phyloP scores from a whole-genome alignment of 2,888 invertebrate genomes.

The Ornithoptera alexandrae region DNA sequence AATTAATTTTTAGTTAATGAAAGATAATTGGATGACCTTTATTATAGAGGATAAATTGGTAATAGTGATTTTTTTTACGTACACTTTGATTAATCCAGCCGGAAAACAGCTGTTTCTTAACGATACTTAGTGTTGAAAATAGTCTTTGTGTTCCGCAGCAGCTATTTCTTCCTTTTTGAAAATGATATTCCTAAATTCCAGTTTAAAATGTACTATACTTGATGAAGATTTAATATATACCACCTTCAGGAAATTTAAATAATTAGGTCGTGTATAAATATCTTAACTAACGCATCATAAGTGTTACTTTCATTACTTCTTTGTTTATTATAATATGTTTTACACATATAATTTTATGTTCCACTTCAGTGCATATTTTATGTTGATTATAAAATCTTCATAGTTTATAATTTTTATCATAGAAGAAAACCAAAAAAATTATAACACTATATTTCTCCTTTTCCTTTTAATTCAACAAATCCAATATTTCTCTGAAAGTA shows the following conservation, averaged over 20 bases:
- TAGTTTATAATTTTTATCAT: neutral
- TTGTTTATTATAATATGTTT: neutral
- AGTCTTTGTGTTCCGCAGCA: no score
- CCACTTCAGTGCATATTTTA: neutral
- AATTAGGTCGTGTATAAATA: no score
- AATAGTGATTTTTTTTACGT: neutral
- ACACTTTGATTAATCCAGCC: no score
- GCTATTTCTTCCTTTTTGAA: no score
- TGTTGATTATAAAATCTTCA: neutral
- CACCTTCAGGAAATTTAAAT: no score
- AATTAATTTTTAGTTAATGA: neutral
- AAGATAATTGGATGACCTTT: neutral
- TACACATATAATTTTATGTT: neutral
- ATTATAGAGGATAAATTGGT: neutral
- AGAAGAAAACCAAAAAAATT: neutral
- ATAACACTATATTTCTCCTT: neutral
- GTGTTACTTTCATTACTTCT: no score
- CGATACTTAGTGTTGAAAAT: no score
- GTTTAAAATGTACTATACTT: no score
- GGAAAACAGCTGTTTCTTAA: no score
- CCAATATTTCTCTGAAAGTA: neutral
- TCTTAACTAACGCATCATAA: no score
- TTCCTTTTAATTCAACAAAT: neutral
- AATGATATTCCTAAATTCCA: no score
- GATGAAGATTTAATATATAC: no score